Percentiles rank a stretch among this genome's conserved stretches.
These are phyloP conservation scores for Baccha elongata DNA, from an alignment of 2,888 invertebrate genomes.

Conservation along the genomic window DNA sequence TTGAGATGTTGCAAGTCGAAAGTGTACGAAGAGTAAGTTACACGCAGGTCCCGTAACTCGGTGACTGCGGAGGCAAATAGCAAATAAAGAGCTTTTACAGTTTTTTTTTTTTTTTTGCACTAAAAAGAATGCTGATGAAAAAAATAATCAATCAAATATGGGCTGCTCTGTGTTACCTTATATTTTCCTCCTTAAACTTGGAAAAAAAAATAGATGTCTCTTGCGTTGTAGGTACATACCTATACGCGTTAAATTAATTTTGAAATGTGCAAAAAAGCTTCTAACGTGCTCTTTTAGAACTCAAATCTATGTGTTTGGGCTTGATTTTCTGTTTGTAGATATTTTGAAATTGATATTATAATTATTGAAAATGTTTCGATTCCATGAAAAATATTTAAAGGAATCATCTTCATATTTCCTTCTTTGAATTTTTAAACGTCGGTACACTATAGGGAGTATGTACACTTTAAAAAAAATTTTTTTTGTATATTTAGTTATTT, in stretches of 20 bases:
- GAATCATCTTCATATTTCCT: no score
- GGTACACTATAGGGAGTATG: no score
- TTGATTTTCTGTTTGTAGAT: no score
- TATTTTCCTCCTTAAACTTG: conserved; percentile 19
- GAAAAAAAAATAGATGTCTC: not conserved
- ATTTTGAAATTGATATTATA: no score
- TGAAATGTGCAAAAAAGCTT: conserved; percentile 43
- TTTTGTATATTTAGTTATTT: no score
- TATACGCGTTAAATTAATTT: conserved; percentile 16
- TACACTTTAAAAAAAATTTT: no score
- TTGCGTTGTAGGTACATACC: no score
- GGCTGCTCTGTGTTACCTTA: conserved; percentile 59
- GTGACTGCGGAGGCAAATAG: conserved; percentile 46
- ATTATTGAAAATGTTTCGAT: no score
- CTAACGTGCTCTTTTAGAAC: conserved; percentile 7
- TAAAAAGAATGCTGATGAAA: conserved; percentile 42
- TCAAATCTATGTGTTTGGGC: not conserved
- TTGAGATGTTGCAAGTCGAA: not conserved
- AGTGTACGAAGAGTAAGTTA: conserved; percentile 33
- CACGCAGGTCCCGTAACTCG: conserved; percentile 61
- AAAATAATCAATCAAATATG: conserved; percentile 73
- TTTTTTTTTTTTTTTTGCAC: conserved; percentile 57
- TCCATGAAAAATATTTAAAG: no score
- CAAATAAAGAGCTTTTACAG: conserved; percentile 53
- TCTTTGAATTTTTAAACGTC: no score